Percentiles rank a stretch among this genome's conserved stretches.
phyloP scores from a whole-genome alignment of 2,888 invertebrate genomes.

The Polyploca ridens region DNA sequence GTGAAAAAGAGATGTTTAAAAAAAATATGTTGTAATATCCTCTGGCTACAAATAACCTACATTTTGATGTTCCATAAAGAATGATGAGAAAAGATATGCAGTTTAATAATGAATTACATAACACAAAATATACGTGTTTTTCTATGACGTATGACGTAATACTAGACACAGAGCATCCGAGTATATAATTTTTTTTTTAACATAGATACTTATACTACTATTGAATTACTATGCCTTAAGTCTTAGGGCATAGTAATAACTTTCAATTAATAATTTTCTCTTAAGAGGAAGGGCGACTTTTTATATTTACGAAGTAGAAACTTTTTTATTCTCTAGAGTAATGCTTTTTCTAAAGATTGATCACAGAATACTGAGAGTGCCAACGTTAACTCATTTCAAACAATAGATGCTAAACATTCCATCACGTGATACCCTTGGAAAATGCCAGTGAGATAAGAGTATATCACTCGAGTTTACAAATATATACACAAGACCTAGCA shows the following conservation, averaged over 20 bases:
- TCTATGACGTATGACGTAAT: not conserved
- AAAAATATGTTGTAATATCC: too few relatives aligned
- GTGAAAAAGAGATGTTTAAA: not conserved
- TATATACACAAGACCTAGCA: too few relatives aligned
- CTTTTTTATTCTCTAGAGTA: too few relatives aligned
- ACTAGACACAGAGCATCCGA: not conserved
- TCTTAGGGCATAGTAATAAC: too few relatives aligned
- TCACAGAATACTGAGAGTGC: constrained; percentile 19
- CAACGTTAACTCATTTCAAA: not conserved
- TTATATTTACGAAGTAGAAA: too few relatives aligned
- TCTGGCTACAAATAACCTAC: too few relatives aligned
- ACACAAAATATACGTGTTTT: not conserved
- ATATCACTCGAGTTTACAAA: not conserved
- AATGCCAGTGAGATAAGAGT: constrained; percentile 31
- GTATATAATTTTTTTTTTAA: too few relatives aligned
- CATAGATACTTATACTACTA: too few relatives aligned
- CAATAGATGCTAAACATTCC: constrained; percentile 43
- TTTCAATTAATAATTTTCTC: too few relatives aligned
- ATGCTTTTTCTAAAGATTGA: not conserved
- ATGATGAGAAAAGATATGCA: not conserved
- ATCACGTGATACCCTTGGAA: constrained; percentile 41
- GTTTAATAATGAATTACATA: not conserved
- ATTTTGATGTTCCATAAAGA: not conserved
- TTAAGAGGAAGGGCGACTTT: too few relatives aligned
- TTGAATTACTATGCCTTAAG: too few relatives aligned